Evolutionary conservation across 2,888 invertebrate genomes (phyloP), one percentile per base, ranked within the genome.

Genomic region (Stenotaenia linearis): DNA sequence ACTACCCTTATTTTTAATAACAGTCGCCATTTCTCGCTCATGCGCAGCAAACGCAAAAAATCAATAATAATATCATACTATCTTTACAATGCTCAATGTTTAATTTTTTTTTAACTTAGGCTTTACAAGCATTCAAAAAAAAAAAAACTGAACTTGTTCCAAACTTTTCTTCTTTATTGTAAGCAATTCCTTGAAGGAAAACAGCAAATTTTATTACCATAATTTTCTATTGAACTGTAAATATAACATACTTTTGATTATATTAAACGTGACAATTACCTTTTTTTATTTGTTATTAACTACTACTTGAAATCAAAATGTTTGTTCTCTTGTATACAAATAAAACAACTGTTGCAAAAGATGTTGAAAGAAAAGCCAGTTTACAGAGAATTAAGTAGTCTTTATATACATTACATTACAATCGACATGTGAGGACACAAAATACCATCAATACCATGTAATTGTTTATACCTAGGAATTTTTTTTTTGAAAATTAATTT

Each of bases 151-250:
- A n/a, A n/a, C n/a, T n/a, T n/a, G n/a, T n/a, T n/a, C n/a, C n/a
- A n/a, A n/a, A 18, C 18, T 69, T 69, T 25, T 28, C 69, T 12
- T 12, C 10, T 69, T 69, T 69, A 28, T 69, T 69, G 10, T 69
- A 37, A 78, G 30, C 78, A 61, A 78, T 61, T 25, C 28, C 23
- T 77, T 45, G 56, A 32, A 21, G 61, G 61, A 40, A 78, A 78
- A 78, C 78, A 78, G 78, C 78, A 78, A 78, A 37, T 78, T 77
- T 78, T 78, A 78, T 78, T 78, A 78, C 18, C 78, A 50, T 56
- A 56, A 78, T 56, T 78, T 78, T 61, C 28, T 30, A 25, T 28
- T 78, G 78, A 78, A 78, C 78, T 78, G 78, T 78, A 78, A 78
- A 56, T 78, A 78, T 78, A 78, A 78, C 78, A 78, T 56, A 78